phyloP scores from a whole-genome alignment of 2,888 invertebrate species.

The Aphidoletes aphidimyza region DNA sequence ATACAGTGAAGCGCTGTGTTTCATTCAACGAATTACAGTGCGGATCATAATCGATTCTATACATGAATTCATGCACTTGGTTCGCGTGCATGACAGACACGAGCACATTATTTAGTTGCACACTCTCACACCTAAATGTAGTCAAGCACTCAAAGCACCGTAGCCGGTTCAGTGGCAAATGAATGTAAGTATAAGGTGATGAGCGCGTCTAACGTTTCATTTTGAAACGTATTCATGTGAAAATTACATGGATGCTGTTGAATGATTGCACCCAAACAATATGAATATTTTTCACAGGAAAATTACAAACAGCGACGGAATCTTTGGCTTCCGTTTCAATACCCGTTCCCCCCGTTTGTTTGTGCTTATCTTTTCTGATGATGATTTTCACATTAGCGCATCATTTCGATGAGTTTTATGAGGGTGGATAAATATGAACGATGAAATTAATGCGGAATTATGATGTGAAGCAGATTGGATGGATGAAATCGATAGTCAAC shows the following conservation, averaged over 20 bases:
- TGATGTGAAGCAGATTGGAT: background rate
- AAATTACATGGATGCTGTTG: constrained; percentile 6
- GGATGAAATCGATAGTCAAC: background rate
- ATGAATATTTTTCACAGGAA: background rate
- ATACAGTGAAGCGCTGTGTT: background rate
- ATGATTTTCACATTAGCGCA: constrained; percentile 42
- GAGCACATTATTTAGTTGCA: background rate
- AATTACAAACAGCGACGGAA: background rate
- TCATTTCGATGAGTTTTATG: background rate
- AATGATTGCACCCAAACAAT: background rate
- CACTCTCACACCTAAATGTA: background rate
- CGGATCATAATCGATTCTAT: background rate
- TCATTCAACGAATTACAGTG: background rate
- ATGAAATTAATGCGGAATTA: background rate
- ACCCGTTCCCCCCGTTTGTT: constrained; percentile 7
- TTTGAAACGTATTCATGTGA: background rate
- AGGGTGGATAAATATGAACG: no score
- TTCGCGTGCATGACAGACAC: background rate
- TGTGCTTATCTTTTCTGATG: constrained; percentile 5
- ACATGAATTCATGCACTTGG: background rate
- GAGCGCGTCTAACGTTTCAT: constrained; percentile 9
- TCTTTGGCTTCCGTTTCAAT: no score
- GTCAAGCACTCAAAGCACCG: background rate
- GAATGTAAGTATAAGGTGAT: constrained; percentile 16
- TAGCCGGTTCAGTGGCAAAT: background rate